Percentiles rank a stretch among this genome's conserved stretches.
phyloP scores from a whole-genome alignment of 2,113 vertebrate species.

The Phainopepla nitens region DNA sequence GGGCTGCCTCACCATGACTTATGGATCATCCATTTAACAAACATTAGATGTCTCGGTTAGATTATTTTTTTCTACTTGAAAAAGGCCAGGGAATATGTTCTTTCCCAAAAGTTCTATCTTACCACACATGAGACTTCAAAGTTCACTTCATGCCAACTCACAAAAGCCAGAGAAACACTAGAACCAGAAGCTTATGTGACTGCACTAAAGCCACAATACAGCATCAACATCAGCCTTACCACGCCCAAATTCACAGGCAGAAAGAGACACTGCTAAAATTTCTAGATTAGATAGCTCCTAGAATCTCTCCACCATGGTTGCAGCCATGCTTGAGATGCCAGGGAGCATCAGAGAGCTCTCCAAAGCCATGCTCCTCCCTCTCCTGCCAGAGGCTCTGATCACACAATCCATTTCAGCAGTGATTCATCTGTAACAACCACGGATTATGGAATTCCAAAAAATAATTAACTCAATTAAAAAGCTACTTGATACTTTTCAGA shows the following conservation, averaged over 20 bases:
- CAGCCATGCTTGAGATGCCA: neutral
- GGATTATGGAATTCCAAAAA: accelerated
- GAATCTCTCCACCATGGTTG: neutral
- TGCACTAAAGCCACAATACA: neutral
- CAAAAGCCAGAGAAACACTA: neutral
- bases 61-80: neutral
- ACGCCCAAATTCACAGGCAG: neutral
- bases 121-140: accelerated
- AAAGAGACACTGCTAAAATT: neutral
- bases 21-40: neutral
- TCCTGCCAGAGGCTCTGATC: neutral
- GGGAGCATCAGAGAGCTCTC: neutral
- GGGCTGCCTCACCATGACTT: neutral
- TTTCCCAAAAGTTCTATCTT: neutral
- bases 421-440: neutral
- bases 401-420: neutral
- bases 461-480: neutral
- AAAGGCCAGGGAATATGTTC: neutral
- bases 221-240: neutral
- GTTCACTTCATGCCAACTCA: neutral
- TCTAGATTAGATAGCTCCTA: neutral
- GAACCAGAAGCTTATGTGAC: neutral
- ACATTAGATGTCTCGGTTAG: neutral
- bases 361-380: neutral
- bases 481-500: neutral